These are phyloP conservation scores for Chelonia mydas DNA, from an alignment of 2,797 vertebrate species.

Conservation along the genomic window DNA sequence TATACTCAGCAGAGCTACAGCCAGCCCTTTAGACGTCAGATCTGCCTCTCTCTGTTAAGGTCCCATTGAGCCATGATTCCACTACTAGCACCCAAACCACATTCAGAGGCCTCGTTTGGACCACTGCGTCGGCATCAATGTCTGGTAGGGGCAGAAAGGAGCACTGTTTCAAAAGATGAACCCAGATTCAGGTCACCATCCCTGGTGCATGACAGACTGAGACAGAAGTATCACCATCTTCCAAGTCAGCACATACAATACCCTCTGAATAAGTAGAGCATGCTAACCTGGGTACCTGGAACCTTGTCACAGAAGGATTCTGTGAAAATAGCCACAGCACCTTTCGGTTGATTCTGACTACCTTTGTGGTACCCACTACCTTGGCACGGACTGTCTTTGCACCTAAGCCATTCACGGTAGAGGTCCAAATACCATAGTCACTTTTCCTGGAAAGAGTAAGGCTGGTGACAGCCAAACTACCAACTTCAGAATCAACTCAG, in stretches of 20 bases:
- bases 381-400: background rate
- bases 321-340: background rate
- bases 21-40: background rate
- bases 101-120: background rate
- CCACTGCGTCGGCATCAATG: background rate
- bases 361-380: background rate
- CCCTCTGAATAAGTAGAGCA: background rate
- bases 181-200: no score
- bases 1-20: background rate
- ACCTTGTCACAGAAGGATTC: background rate
- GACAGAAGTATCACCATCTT: background rate
- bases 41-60: background rate
- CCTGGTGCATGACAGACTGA: background rate
- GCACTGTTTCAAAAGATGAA: accelerated
- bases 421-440: no score
- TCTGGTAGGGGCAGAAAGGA: background rate
- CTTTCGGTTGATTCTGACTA: background rate
- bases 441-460: background rate
- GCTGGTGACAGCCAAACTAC: background rate
- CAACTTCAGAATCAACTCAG: background rate
- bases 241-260: background rate
- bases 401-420: background rate
- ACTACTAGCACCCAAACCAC: background rate
- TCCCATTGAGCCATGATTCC: background rate
- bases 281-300: no score